These are phyloP conservation scores for Dasypus novemcinctus DNA, from an alignment of 2,113 vertebrate species.

Conservation along the genomic window DNA sequence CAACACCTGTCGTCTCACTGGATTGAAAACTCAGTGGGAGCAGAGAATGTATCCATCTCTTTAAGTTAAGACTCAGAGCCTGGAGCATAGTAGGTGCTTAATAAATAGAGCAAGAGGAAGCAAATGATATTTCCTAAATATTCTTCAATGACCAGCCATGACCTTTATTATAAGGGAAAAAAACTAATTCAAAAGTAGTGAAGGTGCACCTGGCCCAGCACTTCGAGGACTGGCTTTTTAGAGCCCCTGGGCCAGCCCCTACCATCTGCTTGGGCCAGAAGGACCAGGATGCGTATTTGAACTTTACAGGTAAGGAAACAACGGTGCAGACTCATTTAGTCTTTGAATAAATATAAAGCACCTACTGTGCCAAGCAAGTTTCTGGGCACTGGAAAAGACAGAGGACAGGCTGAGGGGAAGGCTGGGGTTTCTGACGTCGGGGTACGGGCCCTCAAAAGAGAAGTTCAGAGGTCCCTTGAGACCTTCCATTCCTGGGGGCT, in stretches of 20 bases:
- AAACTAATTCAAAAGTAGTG: not conserved
- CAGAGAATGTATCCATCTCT: not conserved
- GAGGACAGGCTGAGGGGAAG: not conserved
- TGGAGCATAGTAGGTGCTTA: not conserved
- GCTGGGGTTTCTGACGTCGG: not conserved
- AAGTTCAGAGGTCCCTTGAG: not conserved
- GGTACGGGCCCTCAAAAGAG: not conserved
- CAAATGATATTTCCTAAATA: not conserved
- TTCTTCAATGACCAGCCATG: not conserved
- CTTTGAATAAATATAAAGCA: not conserved
- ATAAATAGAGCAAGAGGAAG: not conserved
- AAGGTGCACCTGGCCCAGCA: not conserved
- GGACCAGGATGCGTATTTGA: rapidly evolving
- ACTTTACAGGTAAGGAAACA: not conserved
- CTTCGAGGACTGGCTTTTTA: not conserved
- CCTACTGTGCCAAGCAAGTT: rapidly evolving
- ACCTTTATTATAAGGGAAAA: not conserved
- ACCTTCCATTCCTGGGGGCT: not conserved
- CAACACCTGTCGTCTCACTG: not conserved
- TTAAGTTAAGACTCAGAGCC: not conserved
- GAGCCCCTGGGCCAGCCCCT: not conserved
- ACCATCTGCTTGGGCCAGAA: no score
- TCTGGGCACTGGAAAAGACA: not conserved
- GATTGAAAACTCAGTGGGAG: not conserved
- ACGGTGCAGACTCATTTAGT: not conserved